phyloP scores from a whole-genome alignment of 2,888 invertebrate genomes.

The Uropetala carovei region DNA sequence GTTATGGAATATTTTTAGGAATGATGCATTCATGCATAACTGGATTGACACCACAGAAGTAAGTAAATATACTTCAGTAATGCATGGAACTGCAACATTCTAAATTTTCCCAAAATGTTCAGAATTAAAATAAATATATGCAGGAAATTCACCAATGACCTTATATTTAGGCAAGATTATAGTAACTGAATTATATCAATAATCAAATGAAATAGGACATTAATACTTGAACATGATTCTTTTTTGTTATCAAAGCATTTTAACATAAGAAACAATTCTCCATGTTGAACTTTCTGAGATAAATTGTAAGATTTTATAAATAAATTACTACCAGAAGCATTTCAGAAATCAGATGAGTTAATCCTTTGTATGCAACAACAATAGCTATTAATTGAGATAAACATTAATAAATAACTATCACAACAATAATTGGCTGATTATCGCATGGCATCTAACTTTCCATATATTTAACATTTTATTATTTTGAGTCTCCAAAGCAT shows the following conservation, averaged over 20 bases:
- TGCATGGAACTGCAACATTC: too few relatives aligned
- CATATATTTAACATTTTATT: neutral
- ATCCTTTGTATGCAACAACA: neutral
- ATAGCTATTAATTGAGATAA: neutral
- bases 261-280: neutral
- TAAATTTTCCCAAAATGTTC: too few relatives aligned
- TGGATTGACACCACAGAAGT: too few relatives aligned
- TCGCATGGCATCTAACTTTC: slow-evolving; percentile 19
- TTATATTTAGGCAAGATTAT: neutral
- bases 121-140: too few relatives aligned
- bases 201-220: too few relatives aligned
- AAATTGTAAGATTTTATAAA: neutral
- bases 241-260: slow-evolving; percentile 12
- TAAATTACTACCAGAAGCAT: neutral
- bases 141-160: too few relatives aligned
- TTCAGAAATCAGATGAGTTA: neutral
- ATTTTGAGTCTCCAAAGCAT: neutral
- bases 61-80: too few relatives aligned
- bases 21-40: too few relatives aligned
- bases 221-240: neutral
- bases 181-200: neutral
- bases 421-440: slow-evolving; percentile 25
- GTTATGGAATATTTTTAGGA: too few relatives aligned
- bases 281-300: neutral
- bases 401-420: neutral